A percentile compares a stretch with the other conserved stretches of the same genome.
Conservation (phyloP, 2,888 invertebrate genomes). For the Calameuta filiformis region DNA sequence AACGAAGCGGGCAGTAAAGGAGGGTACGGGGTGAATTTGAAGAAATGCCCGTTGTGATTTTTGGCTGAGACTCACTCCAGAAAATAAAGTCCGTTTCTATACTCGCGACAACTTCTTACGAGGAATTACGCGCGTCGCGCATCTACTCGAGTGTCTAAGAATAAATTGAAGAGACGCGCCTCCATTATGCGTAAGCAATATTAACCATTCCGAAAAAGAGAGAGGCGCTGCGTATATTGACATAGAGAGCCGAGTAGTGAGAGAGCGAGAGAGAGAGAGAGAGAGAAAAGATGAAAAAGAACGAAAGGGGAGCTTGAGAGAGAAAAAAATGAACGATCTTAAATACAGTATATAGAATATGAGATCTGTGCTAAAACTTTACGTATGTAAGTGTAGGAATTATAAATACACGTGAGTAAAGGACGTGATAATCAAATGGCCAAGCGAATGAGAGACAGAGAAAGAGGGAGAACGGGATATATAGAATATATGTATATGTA, state of each 20-base stretch:
- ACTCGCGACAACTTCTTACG: not conserved
- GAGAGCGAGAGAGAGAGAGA: conserved; percentile 28
- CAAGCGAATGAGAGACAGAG: not conserved
- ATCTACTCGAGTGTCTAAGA: not conserved
- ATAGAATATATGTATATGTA: not conserved
- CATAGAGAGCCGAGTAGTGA: not conserved
- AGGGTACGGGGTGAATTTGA: not conserved
- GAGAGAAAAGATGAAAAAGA: conserved; percentile 22
- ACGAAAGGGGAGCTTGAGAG: not conserved
- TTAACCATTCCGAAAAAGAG: not conserved
- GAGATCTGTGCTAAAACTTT: not conserved
- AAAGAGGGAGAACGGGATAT: not conserved
- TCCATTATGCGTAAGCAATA: not conserved
- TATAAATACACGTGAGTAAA: not conserved
- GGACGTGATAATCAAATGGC: not conserved
- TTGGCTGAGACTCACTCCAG: not conserved
- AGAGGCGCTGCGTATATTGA: not conserved
- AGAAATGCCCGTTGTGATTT: not conserved
- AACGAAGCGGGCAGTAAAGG: not conserved
- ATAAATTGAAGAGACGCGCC: not conserved
- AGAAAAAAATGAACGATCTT: not conserved
- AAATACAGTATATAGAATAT: not conserved
- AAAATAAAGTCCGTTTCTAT: not conserved
- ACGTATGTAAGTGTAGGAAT: not conserved
- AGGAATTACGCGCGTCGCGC: not conserved